Conservation (phyloP, 2,797 vertebrate genomes). For the Ceyx erithaca region DNA sequence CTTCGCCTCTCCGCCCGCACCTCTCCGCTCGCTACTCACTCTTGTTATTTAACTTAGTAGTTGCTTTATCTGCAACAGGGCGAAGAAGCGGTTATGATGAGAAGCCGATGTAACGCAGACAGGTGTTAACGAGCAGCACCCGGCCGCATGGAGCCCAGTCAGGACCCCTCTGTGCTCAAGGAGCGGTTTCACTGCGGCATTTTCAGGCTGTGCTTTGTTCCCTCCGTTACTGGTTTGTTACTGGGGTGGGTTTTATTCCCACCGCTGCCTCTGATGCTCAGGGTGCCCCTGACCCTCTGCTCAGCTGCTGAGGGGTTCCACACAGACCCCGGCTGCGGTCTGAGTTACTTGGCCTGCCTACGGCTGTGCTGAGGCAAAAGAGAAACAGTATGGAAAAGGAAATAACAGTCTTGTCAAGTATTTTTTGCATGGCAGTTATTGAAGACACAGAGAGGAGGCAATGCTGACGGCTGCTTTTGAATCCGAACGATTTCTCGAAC, state of each 20-base stretch:
- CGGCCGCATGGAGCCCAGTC: not conserved
- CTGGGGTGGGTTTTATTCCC: not conserved
- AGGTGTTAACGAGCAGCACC: not conserved
- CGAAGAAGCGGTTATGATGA: fast-evolving
- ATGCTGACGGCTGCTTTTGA: not conserved
- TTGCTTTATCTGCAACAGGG: not conserved
- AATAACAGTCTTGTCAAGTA: not conserved
- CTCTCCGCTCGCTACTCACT: not conserved
- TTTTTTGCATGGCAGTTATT: not conserved
- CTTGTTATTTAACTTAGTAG: too few relatives aligned
- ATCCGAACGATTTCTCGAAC: not conserved
- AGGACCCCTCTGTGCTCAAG: fast-evolving
- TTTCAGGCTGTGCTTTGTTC: not conserved
- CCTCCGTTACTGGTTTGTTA: fast-evolving
- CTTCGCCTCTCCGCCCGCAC: not conserved
- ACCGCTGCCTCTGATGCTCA: not conserved
- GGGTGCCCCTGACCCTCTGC: not conserved
- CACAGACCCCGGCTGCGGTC: not conserved
- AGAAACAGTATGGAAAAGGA: not conserved
- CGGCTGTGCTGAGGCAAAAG: not conserved
- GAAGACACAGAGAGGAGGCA: not conserved
- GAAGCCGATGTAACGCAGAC: not conserved
- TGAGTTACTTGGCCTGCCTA: not conserved
- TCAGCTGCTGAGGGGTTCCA: not conserved
- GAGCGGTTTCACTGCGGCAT: fast-evolving